Evolutionary conservation across 2,888 invertebrate species (phyloP).

Genomic region (Caenorhabditis wallacei): DNA sequence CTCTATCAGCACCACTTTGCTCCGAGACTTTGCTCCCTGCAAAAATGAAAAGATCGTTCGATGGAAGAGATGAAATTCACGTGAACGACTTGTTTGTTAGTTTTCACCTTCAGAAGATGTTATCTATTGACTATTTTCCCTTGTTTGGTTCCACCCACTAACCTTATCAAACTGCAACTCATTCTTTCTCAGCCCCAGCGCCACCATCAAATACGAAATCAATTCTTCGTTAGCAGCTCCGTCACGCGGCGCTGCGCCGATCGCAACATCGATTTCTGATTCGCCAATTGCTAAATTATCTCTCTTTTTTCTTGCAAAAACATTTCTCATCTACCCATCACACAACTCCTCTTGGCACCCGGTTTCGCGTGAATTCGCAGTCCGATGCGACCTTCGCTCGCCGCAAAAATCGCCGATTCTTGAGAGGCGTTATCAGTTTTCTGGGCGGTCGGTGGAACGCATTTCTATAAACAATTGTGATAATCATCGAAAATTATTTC

Average conservation of each 20-base stretch:
- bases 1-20: slow-evolving; percentile 74
- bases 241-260: slow-evolving; percentile 90
- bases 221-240: slow-evolving; percentile 90
- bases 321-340: slow-evolving; percentile 85
- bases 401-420: slow-evolving; percentile 64
- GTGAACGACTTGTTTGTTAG: too few species aligned
- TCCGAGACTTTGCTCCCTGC: slow-evolving; percentile 77
- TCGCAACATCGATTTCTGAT: slow-evolving; percentile 88
- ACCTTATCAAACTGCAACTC: slow-evolving; percentile 88
- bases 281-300: slow-evolving; percentile 71
- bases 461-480: slow-evolving; percentile 20
- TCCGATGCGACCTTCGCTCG: slow-evolving; percentile 86
- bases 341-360: slow-evolving; percentile 88
- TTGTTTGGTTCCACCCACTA: too few species aligned
- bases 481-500: too few species aligned
- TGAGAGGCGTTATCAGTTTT: slow-evolving; percentile 42
- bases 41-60: slow-evolving; percentile 2
- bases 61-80: background rate
- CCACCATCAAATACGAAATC: slow-evolving; percentile 88
- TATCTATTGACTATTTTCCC: background rate
- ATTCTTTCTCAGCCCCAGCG: slow-evolving; percentile 88
- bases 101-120: background rate
- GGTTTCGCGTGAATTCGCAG: slow-evolving; percentile 89
- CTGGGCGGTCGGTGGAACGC: slow-evolving; percentile 28
- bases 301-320: background rate